Conservation (phyloP, 35 echinoderm and acorn worm genomes). For the Ophiothrix spiculata region DNA sequence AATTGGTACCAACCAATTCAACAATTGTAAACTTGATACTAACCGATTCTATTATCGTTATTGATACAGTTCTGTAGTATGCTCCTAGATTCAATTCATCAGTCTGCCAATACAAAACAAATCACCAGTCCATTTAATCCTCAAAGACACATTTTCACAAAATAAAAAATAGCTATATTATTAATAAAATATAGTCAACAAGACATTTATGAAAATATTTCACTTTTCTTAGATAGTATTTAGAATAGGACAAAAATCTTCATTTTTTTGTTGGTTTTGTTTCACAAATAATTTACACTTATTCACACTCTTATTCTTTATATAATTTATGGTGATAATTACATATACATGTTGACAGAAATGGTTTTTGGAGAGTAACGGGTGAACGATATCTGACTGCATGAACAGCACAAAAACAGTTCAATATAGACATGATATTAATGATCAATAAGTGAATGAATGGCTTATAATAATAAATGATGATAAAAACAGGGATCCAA, state of each 20-base stretch:
- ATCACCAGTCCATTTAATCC: background rate
- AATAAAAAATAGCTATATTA: constrained; percentile 16
- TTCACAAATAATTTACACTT: constrained; percentile 6
- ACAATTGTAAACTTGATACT: too few relatives aligned
- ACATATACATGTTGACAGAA: background rate
- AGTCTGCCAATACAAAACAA: background rate
- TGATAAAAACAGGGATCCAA: too few relatives aligned
- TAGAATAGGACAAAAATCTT: background rate
- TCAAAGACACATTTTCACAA: constrained; percentile 1
- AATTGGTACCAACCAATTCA: too few relatives aligned
- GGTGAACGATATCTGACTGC: background rate
- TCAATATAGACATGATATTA: background rate
- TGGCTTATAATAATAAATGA: too few relatives aligned
- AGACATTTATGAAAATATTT: background rate
- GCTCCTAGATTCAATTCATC: too few relatives aligned
- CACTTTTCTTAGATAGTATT: constrained; percentile 4
- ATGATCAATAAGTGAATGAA: too few relatives aligned
- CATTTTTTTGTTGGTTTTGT: background rate
- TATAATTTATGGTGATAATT: background rate
- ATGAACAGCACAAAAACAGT: background rate
- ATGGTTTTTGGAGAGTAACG: background rate
- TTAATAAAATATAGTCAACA: constrained; percentile 16
- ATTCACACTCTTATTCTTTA: background rate
- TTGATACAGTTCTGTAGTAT: too few relatives aligned
- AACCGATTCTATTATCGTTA: too few relatives aligned